Conservation (phyloP, 2,888 invertebrate genomes). For the Luperina nickerlii region DNA sequence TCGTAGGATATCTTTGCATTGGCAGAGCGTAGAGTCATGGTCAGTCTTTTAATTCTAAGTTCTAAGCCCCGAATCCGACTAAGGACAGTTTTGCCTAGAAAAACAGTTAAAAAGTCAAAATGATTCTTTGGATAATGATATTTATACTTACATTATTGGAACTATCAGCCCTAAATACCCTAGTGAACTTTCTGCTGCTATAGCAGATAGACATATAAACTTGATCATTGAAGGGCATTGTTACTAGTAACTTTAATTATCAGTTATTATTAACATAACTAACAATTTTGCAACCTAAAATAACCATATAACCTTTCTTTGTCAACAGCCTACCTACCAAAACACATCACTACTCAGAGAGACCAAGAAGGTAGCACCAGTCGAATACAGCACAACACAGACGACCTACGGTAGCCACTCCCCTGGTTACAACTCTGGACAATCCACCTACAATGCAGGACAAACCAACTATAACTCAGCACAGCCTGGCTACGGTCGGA, state of each 20-base stretch:
- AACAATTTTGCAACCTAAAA: not conserved
- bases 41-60: not conserved
- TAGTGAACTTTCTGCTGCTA: not conserved
- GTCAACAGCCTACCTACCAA: conserved; percentile 92
- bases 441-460: conserved; percentile 42
- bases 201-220: not conserved
- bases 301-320: conserved; percentile 56
- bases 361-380: conserved; percentile 76
- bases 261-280: too few species aligned
- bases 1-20: too few species aligned
- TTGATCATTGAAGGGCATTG: too few species aligned
- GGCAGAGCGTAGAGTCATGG: not conserved
- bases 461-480: conserved; percentile 36
- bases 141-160: not conserved
- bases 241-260: too few species aligned
- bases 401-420: conserved; percentile 73
- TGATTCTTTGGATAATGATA: too few species aligned
- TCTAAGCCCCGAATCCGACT: not conserved
- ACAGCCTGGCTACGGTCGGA: conserved; percentile 80
- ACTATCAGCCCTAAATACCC: not conserved
- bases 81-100: too few species aligned
- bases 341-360: conserved; percentile 83
- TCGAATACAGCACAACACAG: conserved; percentile 78
- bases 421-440: conserved; percentile 69
- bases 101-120: too few species aligned